phyloP scores from a whole-genome alignment of 1,140 invertebrate species.

The Mercenaria mercenaria region DNA sequence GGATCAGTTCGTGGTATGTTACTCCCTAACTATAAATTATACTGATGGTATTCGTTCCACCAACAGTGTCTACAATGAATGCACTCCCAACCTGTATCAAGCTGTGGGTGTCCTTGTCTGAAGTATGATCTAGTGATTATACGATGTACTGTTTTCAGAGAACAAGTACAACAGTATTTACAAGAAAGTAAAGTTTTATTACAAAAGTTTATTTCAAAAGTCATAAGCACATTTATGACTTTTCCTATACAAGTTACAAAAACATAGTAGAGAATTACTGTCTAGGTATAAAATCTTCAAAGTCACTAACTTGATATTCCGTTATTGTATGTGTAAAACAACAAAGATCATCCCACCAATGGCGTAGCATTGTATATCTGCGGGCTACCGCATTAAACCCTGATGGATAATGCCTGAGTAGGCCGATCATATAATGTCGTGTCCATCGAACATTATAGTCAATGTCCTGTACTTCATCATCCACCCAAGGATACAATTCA shows the following conservation, averaged over 20 bases:
- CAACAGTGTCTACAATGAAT: background rate
- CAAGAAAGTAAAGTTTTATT: background rate
- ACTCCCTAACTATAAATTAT: background rate
- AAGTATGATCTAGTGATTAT: background rate
- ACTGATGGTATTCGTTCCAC: background rate
- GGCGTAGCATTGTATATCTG: background rate
- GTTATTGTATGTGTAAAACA: background rate
- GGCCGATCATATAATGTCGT: background rate
- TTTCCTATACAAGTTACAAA: background rate
- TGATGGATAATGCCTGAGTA: background rate
- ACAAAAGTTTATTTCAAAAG: background rate
- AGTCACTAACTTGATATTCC: background rate
- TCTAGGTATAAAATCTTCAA: slow-evolving; percentile 1
- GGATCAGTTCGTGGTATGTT: too few relatives aligned
- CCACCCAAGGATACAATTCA: background rate
- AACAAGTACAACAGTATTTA: background rate
- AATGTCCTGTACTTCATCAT: background rate
- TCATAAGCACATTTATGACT: background rate
- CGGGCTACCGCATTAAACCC: background rate
- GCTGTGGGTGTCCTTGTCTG: background rate
- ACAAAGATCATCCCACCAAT: background rate
- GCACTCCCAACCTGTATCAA: background rate
- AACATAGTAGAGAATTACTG: background rate
- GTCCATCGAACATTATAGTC: background rate
- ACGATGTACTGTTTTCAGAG: background rate